Base-by-base conservation (phyloP, 2,797 vertebrate genomes). In the Avahi laniger region DNA sequence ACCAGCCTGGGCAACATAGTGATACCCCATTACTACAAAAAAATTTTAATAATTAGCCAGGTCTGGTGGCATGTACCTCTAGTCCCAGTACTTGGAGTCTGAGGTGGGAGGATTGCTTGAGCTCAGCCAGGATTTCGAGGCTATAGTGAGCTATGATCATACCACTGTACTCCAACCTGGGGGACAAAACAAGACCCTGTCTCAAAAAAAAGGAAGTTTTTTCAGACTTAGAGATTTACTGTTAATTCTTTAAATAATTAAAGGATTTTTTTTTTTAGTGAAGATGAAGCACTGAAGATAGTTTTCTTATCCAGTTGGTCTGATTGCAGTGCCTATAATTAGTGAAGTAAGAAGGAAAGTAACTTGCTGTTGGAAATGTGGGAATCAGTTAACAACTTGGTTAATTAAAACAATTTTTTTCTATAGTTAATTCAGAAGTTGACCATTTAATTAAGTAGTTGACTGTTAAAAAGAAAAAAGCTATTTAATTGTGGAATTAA, bases 401-500 rank as follows among this genome's bases (percentile, higher is more conserved):
- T 90, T 76, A 81, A 80, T 83, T 75, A 52, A 92, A 89, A 35
- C 26, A 85, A 11, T 75, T n/a, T 73, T 70, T 75, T 82, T 65
- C n/a, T 59, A 9, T 76, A 84, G 17, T 92, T 95, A 67, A 6
- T 89, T 78, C 18, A 79, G 28, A 80, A 35, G 48, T 46, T 92
- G 48, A 50, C 4, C 67, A 84, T 88, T 89, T 73, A 85, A 86
- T 85, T 78, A 93, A 92, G 7, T 92, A 92, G 63, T 89, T 79
- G 22, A 54, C 24, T 81, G 33, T 63, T 78, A 73, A 72, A 88
- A 95, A 35, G 54, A 67, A 70, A 93, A 83, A 72, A 43, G 48
- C 41, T 59, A 35, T 73, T 76, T 85, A 84, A 43, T 86, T 92
- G 0, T 80, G 85, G 65, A 87, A 87, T 87, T 87, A 86, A 85